phyloP scores from a whole-genome alignment of 2,113 vertebrate genomes.

The Bostrychus sinensis region DNA sequence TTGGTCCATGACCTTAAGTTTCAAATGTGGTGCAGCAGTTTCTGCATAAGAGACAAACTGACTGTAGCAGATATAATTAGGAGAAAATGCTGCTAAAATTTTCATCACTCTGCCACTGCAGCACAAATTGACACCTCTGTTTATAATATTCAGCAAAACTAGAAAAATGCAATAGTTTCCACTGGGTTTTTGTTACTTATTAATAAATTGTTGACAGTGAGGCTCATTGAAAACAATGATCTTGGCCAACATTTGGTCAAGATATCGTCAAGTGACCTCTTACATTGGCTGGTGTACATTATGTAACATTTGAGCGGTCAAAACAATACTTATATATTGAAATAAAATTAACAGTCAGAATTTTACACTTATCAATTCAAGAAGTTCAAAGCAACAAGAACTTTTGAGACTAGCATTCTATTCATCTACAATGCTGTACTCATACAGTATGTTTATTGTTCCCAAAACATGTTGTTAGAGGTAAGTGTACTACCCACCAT shows the following conservation, averaged over 20 bases:
- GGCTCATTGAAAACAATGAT: neutral
- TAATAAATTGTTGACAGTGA: slow-evolving; percentile 24
- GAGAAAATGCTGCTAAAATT: neutral
- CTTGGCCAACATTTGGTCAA: neutral
- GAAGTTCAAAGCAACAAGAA: too few species aligned
- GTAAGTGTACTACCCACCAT: too few species aligned
- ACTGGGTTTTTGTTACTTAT: slow-evolving; percentile 32
- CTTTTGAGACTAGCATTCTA: too few species aligned
- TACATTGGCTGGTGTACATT: neutral
- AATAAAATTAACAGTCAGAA: too few species aligned
- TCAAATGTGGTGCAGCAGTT: neutral
- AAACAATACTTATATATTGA: too few species aligned
- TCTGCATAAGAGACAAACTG: neutral
- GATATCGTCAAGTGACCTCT: neutral
- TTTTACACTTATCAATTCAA: too few species aligned
- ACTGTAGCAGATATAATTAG: neutral
- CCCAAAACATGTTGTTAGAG: too few species aligned
- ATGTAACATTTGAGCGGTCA: too few species aligned
- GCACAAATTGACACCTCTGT: neutral
- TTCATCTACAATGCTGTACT: too few species aligned
- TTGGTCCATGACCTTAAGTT: neutral
- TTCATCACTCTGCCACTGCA: slow-evolving; percentile 3
- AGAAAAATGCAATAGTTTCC: slow-evolving; percentile 16
- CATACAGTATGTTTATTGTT: too few species aligned
- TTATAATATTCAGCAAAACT: slow-evolving; percentile 10